Conservation (phyloP, 2,888 invertebrate species). For the Aelia acuminata region DNA sequence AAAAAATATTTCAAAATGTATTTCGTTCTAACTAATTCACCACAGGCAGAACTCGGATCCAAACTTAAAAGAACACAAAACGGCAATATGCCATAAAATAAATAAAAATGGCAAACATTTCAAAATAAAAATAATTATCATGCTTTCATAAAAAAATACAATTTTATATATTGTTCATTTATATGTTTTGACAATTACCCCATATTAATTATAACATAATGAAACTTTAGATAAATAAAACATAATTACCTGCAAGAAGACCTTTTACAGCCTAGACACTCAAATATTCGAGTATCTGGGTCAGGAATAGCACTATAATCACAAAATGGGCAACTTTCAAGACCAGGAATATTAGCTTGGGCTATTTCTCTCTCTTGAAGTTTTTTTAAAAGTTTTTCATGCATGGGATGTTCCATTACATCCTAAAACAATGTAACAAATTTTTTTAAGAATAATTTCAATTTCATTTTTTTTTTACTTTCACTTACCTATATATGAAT, state of each 20-base stretch:
- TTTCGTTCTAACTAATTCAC: no score
- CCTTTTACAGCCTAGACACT: conserved; percentile 72
- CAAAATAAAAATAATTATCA: no score
- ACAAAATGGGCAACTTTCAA: conserved; percentile 75
- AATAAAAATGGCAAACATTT: no score
- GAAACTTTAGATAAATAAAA: background rate
- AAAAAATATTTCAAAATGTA: no score
- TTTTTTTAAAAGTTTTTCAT: conserved; percentile 71
- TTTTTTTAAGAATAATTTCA: no score
- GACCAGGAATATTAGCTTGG: conserved; percentile 73
- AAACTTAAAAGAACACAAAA: no score
- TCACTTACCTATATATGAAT: no score
- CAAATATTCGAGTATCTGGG: conserved; percentile 40
- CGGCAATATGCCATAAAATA: no score
- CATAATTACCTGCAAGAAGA: conserved; percentile 72
- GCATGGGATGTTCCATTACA: conserved; percentile 68
- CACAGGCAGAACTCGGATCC: no score
- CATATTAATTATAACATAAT: background rate
- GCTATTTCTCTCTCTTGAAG: conserved; percentile 73
- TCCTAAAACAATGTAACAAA: conserved; percentile 42
- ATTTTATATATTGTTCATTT: no score
- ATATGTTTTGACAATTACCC: background rate
- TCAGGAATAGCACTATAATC: conserved; percentile 73
- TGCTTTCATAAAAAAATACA: no score
- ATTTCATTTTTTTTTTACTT: no score